Evolutionary conservation across 2,888 invertebrate species (phyloP).

Genomic region (Gnatocerus cornutus): DNA sequence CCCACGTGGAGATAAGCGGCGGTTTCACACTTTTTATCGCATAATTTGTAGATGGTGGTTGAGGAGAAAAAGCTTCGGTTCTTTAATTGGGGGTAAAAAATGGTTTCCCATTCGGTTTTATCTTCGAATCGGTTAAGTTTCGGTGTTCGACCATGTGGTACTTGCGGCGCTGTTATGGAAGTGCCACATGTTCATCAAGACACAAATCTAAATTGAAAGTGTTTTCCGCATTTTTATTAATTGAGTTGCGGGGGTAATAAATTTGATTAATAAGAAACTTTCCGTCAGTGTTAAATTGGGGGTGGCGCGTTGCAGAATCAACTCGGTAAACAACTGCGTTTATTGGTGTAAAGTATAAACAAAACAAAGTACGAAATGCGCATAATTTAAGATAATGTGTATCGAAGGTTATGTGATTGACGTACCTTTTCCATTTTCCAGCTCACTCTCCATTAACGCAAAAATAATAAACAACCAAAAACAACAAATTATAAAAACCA

Average conservation of each 20-base stretch:
- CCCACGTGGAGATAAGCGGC: too few relatives aligned
- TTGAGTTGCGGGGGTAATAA: slow-evolving; percentile 1
- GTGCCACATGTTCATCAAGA: slow-evolving; percentile 40
- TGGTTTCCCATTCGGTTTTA: background rate
- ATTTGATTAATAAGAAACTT: background rate
- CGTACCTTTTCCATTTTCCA: slow-evolving; percentile 65
- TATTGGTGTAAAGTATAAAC: slow-evolving; percentile 46
- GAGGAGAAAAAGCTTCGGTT: slow-evolving; percentile 5
- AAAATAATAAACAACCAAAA: slow-evolving; percentile 44
- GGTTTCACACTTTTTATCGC: background rate
- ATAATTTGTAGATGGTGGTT: background rate
- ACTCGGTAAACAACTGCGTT: slow-evolving; percentile 30
- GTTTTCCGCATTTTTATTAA: background rate
- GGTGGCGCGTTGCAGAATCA: slow-evolving; percentile 1
- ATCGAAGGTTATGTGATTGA: slow-evolving; percentile 41
- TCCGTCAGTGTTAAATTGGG: background rate
- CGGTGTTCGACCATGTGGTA: slow-evolving; percentile 12
- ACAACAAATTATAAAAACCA: slow-evolving; percentile 49
- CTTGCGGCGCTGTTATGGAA: slow-evolving; percentile 14
- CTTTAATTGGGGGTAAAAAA: slow-evolving; percentile 27
- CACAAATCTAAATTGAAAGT: slow-evolving; percentile 15
- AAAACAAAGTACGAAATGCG: slow-evolving; percentile 47
- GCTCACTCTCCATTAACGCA: slow-evolving; percentile 62
- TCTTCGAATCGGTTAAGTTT: background rate
- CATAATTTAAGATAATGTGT: slow-evolving; percentile 44